A percentile compares a stretch with the other conserved stretches of the same genome.
Evolutionary conservation across 2,797 vertebrate genomes (phyloP).

Genomic region (Micrastur ruficollis): DNA sequence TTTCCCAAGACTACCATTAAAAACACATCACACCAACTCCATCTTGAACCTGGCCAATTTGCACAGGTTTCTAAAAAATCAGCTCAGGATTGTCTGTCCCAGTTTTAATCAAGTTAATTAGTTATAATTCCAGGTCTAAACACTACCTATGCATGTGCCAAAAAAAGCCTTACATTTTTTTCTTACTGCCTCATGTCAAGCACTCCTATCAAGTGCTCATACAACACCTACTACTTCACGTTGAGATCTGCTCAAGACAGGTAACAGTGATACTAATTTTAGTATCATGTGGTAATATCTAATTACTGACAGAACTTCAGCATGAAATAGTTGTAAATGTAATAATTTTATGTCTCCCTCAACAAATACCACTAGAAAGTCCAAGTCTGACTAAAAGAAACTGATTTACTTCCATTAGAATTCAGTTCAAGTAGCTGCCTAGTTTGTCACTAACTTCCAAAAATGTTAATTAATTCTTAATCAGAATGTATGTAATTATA

Average conservation of each 20-base stretch:
- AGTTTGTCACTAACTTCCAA: slow-evolving; percentile 62
- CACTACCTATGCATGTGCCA: not conserved
- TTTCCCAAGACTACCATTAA: not conserved
- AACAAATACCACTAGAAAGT: not conserved
- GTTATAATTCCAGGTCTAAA: slow-evolving; percentile 49
- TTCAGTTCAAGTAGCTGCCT: slow-evolving; percentile 68
- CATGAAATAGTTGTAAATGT: not conserved
- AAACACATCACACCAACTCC: not conserved
- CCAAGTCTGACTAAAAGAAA: not conserved
- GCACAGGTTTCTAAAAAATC: slow-evolving; percentile 25
- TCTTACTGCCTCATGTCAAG: not conserved
- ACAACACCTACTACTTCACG: slow-evolving; percentile 13
- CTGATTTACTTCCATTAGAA: slow-evolving; percentile 50
- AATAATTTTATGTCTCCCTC: not conserved
- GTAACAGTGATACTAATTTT: not conserved
- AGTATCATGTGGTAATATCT: not conserved
- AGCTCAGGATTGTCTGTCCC: slow-evolving; percentile 7
- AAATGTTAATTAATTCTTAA: slow-evolving; percentile 72
- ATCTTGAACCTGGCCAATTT: not conserved
- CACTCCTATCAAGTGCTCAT: not conserved
- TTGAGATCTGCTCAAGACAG: not conserved
- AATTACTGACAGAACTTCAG: not conserved
- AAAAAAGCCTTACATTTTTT: slow-evolving; percentile 22
- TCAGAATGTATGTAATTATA: slow-evolving; percentile 64
- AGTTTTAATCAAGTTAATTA: slow-evolving; percentile 63